Conservation (phyloP, 2,113 vertebrate species). For the Etheostoma cragini region DNA sequence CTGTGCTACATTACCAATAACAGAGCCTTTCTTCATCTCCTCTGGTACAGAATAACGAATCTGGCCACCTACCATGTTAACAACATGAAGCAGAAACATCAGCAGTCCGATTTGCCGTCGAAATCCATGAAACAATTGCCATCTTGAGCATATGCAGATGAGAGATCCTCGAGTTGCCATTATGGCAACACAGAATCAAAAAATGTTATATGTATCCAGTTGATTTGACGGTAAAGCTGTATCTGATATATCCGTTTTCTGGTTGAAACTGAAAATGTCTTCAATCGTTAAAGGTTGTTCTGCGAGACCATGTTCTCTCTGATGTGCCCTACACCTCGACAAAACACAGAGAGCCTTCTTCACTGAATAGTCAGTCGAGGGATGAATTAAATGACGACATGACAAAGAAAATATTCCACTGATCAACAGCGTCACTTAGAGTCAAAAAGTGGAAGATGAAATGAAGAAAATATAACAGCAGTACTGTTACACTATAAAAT, state of each 20-base stretch:
- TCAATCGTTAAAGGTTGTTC: neutral
- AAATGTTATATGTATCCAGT: neutral
- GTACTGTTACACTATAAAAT: too few relatives aligned
- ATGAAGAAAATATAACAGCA: neutral
- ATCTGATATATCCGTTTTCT: neutral
- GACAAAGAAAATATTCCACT: neutral
- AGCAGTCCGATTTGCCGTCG: neutral
- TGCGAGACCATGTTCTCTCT: neutral
- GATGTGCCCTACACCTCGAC: neutral
- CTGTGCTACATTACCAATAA: conserved; percentile 83
- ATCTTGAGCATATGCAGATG: neutral
- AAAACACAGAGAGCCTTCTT: neutral
- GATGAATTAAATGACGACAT: conserved; percentile 8
- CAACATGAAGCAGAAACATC: conserved; percentile 1
- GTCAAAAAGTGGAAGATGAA: neutral
- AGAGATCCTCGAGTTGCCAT: conserved; percentile 4
- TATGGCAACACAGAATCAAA: neutral
- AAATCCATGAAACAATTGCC: conserved; percentile 16
- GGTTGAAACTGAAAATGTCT: neutral
- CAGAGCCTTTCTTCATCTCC: conserved; percentile 25
- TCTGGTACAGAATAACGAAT: conserved; percentile 11
- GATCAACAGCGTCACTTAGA: conserved; percentile 22
- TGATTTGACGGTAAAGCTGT: accelerated
- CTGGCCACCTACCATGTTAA: conserved; percentile 42
- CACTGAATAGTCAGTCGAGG: conserved; percentile 1